Evolutionary conservation across 1,140 invertebrate species (phyloP).

Genomic region (Whitmania pigra): DNA sequence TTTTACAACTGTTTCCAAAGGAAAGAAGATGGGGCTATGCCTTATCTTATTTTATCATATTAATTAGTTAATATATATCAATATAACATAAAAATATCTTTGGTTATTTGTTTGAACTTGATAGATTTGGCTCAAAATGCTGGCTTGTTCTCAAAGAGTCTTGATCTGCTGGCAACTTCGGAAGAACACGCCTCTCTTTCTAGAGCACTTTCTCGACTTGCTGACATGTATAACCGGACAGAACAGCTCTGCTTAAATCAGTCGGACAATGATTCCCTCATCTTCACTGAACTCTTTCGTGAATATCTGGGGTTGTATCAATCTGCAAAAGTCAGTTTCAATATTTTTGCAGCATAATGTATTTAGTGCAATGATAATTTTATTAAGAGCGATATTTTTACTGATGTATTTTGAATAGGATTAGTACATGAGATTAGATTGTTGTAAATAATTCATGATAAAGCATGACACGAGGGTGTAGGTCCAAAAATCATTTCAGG

Average conservation of each 20-base stretch:
- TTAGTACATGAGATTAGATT: no score
- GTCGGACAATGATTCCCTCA: constrained; percentile 84
- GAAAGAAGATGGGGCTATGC: no score
- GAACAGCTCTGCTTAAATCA: constrained; percentile 78
- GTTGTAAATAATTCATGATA: no score
- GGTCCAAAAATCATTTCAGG: no score
- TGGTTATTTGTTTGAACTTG: constrained; percentile 13
- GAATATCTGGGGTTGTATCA: constrained; percentile 87
- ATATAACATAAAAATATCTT: background rate
- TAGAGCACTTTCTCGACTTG: constrained; percentile 75
- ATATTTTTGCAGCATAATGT: constrained; percentile 6
- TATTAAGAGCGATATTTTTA: no score
- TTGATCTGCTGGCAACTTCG: constrained; percentile 79
- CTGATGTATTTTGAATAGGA: no score
- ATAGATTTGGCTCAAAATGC: constrained; percentile 65
- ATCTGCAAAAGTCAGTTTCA: constrained; percentile 62
- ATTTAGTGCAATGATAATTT: constrained; percentile 49
- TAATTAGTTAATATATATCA: no score
- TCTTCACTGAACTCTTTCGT: constrained; percentile 80
- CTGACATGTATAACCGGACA: constrained; percentile 80
- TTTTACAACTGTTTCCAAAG: no score
- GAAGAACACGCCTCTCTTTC: constrained; percentile 89
- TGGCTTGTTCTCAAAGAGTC: constrained; percentile 68
- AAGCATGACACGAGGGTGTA: no score
- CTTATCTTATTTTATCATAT: no score